phyloP scores from a whole-genome alignment of 2,113 vertebrate species.

The Anhinga anhinga region DNA sequence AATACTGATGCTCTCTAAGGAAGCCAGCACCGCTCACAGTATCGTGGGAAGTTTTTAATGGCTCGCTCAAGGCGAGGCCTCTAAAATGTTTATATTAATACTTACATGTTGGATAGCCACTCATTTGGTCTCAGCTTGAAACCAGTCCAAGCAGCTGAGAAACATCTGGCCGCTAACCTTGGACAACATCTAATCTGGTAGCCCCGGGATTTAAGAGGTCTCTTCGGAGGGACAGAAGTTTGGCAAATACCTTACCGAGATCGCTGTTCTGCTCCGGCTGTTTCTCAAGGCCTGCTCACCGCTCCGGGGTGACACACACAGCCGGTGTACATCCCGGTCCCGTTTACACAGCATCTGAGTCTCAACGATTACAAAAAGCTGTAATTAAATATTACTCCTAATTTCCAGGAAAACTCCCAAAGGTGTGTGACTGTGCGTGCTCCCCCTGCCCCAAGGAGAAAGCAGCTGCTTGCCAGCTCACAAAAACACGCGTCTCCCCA shows the following conservation, averaged over 20 bases:
- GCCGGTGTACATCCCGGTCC: neutral
- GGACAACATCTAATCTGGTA: slow-evolving; percentile 70
- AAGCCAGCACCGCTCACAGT: slow-evolving; percentile 1
- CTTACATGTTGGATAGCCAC: slow-evolving; percentile 48
- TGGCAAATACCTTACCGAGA: slow-evolving; percentile 7
- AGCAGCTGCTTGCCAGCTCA: neutral
- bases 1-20: slow-evolving; percentile 45
- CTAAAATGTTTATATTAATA: slow-evolving; percentile 64
- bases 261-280: neutral
- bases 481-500: rapidly evolving
- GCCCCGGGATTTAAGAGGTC: slow-evolving; percentile 58
- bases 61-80: slow-evolving; percentile 52
- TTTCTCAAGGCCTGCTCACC: neutral
- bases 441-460: rapidly evolving
- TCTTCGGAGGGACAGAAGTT: slow-evolving; percentile 36
- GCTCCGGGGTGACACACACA: neutral
- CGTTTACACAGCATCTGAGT: rapidly evolving
- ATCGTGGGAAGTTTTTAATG: slow-evolving; percentile 76
- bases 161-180: slow-evolving; percentile 74
- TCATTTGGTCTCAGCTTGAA: slow-evolving; percentile 67
- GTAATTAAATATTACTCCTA: rapidly evolving
- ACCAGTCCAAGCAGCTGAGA: slow-evolving; percentile 65
- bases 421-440: neutral
- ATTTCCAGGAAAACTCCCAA: neutral
- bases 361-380: neutral